Evolutionary conservation across 92 coral and sea anemone species (phyloP), one percentile per base, ranked within the genome.

Genomic region (Actinostola sp.): DNA sequence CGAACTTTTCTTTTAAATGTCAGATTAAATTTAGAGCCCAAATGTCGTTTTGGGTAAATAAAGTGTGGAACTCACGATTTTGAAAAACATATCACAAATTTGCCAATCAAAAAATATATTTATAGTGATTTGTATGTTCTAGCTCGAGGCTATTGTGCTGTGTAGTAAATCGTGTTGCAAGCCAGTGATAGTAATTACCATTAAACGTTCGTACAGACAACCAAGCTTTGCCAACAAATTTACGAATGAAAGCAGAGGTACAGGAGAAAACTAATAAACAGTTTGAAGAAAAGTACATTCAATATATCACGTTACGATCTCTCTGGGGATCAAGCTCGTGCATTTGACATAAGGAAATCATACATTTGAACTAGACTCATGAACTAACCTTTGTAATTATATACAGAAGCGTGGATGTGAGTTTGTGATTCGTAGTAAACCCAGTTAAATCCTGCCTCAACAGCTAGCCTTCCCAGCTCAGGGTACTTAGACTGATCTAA

Each of bases 361-460:
- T 53, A 30, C 38, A 57, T 19, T 31, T 45, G 20, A 46, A 20
- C 24, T 13, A 17, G 28, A n/a, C 20, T 42, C 21, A 31, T 19
- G 34, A 19, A 80, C 91, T 86, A 46, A 95, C 99, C 99, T 73
- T 82, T 85, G 29, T 57, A 26, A 19, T 27, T 8, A 29, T 92
- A 85, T 30, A 95, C 99, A 29, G 99, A 95, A 51, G 99, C 99
- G 68, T 95, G 99, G 15, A 95, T 88, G 67, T 89, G 91, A 1
- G 65, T 26, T 66, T 73, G 64, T 16, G 78, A 69, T 74, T 82
- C 89, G 65, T 91, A 95, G 34, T 52, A 59, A 36, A 95, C 99
- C 95, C 96, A 95, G 74, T 95, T 97, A 83, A 95, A 95, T 0
- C 97, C 97, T 25, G 99, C 94, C 57, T 95, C 73, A 1, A 83